Evolutionary conservation across 1,140 invertebrate species (phyloP), one percentile per base, ranked within the genome.

Genomic region (Macrosteles quadrilineatus): DNA sequence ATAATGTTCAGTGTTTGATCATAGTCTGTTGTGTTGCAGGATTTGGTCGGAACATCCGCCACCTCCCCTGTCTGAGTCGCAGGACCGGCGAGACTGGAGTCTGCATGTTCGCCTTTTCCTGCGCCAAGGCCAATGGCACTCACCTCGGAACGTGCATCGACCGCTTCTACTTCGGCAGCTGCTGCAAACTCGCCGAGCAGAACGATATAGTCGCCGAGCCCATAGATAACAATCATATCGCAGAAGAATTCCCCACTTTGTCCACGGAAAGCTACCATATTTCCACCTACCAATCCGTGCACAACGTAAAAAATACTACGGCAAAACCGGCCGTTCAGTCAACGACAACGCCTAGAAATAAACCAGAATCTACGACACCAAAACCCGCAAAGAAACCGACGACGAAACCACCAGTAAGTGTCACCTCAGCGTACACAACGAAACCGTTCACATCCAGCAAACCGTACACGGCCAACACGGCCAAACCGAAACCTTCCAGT

Each of bases 41-140:
- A 80, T 83, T 84, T 74, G 92, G 90, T 75, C 88, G 93, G 74
- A 94, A 95, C 80, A 95, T 95, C 77, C 86, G 92, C 77, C 92
- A 94, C 75, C 82, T 95, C 73, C 90, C 91, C 32, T 96, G 94
- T 80, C 87, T 94, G 76, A 91, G 90, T 59, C 87, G 91, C 76
- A 86, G 87, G 77, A 90, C 88, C 23, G 90, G 88, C 2, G 87
- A 92, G 73, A 89, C 87, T 65, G 95, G 95, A 9, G 85, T 93
- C 9, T 97, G 95, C 77, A 97, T 97, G 94, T 96, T 97, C 78
- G 94, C 94, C 66, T 95, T 94, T 80, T 91, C 95, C 71, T 97
- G 95, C 77, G 87, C 94, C 32, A 95, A 95, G 83, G 87, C 90
- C 29, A 95, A 96, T 79, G 95, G 95, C 30, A 93, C 92, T 1